These are phyloP conservation scores for Semnornis frantzii DNA, from an alignment of 2,113 vertebrate genomes.

Conservation along the genomic window DNA sequence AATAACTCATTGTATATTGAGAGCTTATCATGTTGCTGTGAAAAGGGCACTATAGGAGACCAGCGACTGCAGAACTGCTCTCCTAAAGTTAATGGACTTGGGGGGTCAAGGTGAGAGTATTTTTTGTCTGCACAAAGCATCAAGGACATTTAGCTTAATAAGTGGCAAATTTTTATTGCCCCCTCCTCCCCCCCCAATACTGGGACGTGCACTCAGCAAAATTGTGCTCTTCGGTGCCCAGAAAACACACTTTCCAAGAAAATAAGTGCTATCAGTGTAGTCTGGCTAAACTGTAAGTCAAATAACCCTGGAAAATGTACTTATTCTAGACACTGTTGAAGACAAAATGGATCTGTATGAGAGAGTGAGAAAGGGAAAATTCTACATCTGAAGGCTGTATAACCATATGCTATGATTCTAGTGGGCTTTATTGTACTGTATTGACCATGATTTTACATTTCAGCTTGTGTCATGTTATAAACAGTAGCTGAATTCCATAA, in stretches of 20 bases:
- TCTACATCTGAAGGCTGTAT: not conserved
- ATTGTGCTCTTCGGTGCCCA: constrained; percentile 33
- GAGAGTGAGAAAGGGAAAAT: not conserved
- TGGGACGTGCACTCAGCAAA: constrained; percentile 25
- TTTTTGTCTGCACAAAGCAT: constrained; percentile 47
- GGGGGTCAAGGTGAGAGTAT: constrained; percentile 26
- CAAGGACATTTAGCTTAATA: constrained; percentile 60
- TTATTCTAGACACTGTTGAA: constrained; percentile 7
- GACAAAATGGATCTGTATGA: constrained; percentile 3
- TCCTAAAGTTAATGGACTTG: constrained; percentile 61
- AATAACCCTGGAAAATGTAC: not conserved
- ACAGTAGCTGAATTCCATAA: constrained; percentile 26
- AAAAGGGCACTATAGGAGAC: constrained; percentile 52
- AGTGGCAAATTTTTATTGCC: constrained; percentile 14
- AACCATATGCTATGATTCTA: constrained; percentile 5
- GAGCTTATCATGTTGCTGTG: constrained; percentile 37
- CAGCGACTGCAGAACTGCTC: constrained; percentile 33
- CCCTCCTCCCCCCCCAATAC: not conserved
- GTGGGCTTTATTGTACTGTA: constrained; percentile 19
- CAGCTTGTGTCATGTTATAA: not conserved
- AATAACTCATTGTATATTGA: constrained; percentile 28
- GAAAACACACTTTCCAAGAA: constrained; percentile 51
- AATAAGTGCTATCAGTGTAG: constrained; percentile 37
- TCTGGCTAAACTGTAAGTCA: constrained; percentile 47
- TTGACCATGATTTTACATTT: constrained; percentile 5